Base-by-base conservation (phyloP, 2,113 vertebrate genomes). In the Tetraodon nigroviridis region DNA sequence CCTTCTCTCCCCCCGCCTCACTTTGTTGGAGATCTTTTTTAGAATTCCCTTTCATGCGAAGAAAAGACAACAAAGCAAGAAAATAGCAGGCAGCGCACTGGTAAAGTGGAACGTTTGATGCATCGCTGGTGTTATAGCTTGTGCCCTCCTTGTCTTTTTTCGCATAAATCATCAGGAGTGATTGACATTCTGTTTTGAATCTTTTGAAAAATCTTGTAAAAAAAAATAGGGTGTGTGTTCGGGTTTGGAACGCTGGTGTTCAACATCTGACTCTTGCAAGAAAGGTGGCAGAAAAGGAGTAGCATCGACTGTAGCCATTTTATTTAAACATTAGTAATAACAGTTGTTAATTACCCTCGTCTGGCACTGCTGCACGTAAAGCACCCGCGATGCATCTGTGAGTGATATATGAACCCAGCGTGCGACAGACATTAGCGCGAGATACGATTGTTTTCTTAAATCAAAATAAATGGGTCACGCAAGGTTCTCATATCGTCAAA, bases 391-490 rank as follows among this genome's bases (percentile, higher is more conserved):
- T 42, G 45, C 58, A 53, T 71, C 68, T 48, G 66, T 47, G 55
- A 59, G 66, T 89, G 86, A 87, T 87, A 81, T 83, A 87, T 88
- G 82, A 73, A 84, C 69, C 73, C 50, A 64, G 66, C 83, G 72
- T 70, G 73, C 65, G 21, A 80, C 76, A 83, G 80, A 73, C 81
- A 81, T 89, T 89, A 88, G 78, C 83, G 82, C 75, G 75, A 84
- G 86, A 86, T 80, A 85, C 80, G 84, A 89, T 90, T 89, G 86
- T 90, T 87, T 85, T 82, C 81, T 57, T 80, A 87, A 90, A 90
- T 90, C 85, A 88, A 90, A 90, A 91, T 88, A 86, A 90, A 91
- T 91, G 89, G 84, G 84, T 87, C 87, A 89, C 87, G 83, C 87
- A 78, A 87, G 81, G 77, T 90, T 92, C 88, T 91, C 84, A 84